Conservation (phyloP, 2,797 vertebrate genomes). For the Lepilemur septentrionalis region DNA sequence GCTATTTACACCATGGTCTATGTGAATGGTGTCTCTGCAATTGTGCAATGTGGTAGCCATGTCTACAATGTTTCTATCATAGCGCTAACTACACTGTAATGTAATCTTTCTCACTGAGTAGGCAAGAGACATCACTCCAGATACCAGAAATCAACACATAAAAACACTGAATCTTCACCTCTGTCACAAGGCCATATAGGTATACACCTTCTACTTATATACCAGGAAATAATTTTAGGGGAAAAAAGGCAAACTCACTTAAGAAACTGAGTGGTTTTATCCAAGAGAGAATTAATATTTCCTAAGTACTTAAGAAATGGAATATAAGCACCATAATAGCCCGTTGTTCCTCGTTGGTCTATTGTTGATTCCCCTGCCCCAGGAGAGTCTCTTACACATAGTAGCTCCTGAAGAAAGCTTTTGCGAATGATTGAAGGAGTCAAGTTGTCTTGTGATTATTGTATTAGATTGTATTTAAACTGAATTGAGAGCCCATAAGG, state of each 20-base stretch:
- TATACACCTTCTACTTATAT: neutral
- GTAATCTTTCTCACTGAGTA: neutral
- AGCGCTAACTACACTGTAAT: neutral
- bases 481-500: neutral
- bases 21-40: neutral
- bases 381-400: neutral
- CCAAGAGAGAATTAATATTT: neutral
- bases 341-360: neutral
- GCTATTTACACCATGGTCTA: fast-evolving
- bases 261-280: neutral
- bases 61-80: neutral
- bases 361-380: neutral
- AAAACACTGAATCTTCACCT: neutral
- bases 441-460: neutral
- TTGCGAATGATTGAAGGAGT: neutral
- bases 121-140: neutral
- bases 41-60: neutral
- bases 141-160: neutral
- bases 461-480: neutral
- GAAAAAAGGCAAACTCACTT: neutral
- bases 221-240: neutral
- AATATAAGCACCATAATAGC: neutral
- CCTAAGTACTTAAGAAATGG: neutral
- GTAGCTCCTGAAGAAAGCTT: neutral
- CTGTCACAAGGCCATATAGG: neutral